Evolutionary conservation across 2,113 vertebrate genomes (phyloP), one percentile per base, ranked within the genome.

Genomic region (Clarias magur): DNA sequence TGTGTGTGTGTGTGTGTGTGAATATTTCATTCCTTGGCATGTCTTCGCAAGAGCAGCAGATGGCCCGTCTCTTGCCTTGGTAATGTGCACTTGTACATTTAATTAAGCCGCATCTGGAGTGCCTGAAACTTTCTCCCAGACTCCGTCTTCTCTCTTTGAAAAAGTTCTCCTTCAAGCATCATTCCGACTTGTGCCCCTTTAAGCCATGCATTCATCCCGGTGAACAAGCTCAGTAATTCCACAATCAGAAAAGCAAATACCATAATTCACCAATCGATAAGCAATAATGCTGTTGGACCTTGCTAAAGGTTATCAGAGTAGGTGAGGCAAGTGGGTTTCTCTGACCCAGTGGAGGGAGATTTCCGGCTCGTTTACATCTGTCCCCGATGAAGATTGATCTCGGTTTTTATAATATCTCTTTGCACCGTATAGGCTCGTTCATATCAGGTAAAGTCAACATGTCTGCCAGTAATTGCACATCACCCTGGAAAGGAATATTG

Each of bases 11-110:
- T 56, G 48, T 62, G n/a, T 86, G 78, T 85, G 83, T 78, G 82
- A 90, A 90, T 90, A 88, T 90, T 88, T 88, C 53, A 90, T 90
- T 54, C 54, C 60, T 48, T 86, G 85, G 89, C 89, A 90, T 86
- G 84, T 86, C 89, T 86, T 83, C 17, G 81, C 88, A 87, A 78
- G 65, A 81, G 81, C 81, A 88, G 89, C 89, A 90, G 89, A 90
- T 90, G 89, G 89, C 85, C 42, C 11, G 82, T 88, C 89, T 88
- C 85, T 90, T 86, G 89, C 87, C 87, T 88, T 38, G 67, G 72
- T 84, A 86, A 86, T 88, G 84, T 90, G 89, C 87, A 88, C 87
- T 87, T 86, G 87, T 86, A 90, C 82, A 88, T 88, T 90, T 90
- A 88, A 90, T 88, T 84, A 90, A 90, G 73, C 80, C 73, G 59